Conservation (phyloP, 1,140 invertebrate species). For the Eumaeus atala region DNA sequence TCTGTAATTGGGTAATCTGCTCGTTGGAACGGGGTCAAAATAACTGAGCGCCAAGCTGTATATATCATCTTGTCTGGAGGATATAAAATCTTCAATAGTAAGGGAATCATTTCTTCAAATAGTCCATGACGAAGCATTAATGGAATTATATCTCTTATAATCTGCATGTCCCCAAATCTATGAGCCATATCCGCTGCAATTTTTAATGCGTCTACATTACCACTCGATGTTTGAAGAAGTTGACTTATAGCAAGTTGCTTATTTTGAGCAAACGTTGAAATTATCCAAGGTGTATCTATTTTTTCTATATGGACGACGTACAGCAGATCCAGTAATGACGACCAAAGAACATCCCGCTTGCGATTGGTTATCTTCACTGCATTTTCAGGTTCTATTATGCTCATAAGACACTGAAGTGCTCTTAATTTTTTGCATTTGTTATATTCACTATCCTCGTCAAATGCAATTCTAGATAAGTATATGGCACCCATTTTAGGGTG, state of each 20-base stretch:
- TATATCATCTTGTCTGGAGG: conserved; percentile 48
- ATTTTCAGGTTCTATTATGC: conserved; percentile 59
- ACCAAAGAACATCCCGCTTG: conserved; percentile 54
- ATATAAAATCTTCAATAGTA: conserved; percentile 49
- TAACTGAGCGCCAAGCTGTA: conserved; percentile 62
- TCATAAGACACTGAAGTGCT: conserved; percentile 70
- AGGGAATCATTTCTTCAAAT: conserved; percentile 56
- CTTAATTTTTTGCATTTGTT: conserved; percentile 68
- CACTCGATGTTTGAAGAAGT: conserved; percentile 46
- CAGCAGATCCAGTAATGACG: conserved; percentile 57
- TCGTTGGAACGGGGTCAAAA: conserved; percentile 62
- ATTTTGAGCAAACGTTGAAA: conserved; percentile 61
- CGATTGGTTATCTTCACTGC: conserved; percentile 63
- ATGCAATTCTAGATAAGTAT: conserved; percentile 67
- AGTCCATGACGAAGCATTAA: conserved; percentile 48
- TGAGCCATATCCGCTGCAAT: conserved; percentile 50
- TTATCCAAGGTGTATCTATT: conserved; percentile 66
- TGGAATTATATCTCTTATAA: conserved; percentile 49
- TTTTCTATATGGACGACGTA: conserved; percentile 56
- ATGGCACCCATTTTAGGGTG: conserved; percentile 69
- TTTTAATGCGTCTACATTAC: conserved; percentile 53
- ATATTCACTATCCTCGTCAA: conserved; percentile 61
- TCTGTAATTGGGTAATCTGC: conserved; percentile 67
- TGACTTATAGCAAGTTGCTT: conserved; percentile 58
- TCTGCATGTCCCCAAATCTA: conserved; percentile 47